Evolutionary conservation across 2,888 invertebrate genomes (phyloP), one percentile per base, ranked within the genome.

Genomic region (Escarpia spicata): DNA sequence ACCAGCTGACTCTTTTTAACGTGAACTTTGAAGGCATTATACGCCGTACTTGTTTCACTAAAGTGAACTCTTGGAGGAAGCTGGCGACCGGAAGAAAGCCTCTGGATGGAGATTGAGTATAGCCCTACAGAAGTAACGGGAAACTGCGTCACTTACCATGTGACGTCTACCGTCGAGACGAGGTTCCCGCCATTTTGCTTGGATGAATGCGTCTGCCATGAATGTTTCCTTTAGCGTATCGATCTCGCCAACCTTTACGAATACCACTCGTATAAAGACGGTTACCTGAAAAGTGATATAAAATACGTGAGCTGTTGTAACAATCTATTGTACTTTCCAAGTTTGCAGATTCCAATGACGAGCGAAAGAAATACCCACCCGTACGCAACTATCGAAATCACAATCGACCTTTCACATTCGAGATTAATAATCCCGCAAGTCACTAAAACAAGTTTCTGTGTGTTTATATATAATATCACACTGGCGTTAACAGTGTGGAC

Each of bases 181-280:
- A n/a, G 91, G 91, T 94, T 96, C 96, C 93, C 96, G 95, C 96
- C 96, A 96, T 94, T 95, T 96, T 43, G 96, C 96, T 94, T 96
- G 95, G 26, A 96, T 95, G 43, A 96, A 95, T 90, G 96, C 96
- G 93, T 96, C 96, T 91, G 96, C 96, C 75, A 95, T 95, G 93
- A 96, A 96, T 92, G 96, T 96, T 94, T 96, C 96, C 93, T 96
- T 96, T 43, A 96, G 94, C 3, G 96, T 96, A 94, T 96, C 96
- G 44, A 96, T 96, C 94, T 96, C 96, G 19, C 96, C 96, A 58
- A 96, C 95, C 94, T 96, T 96, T 93, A 96, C 95, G 93, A 96
- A 96, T 92, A 96, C 96, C 89, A 96, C 96, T 92, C 96, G 95
- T 91, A 96, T 95, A 93, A 96, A 96, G 8, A 96, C 96, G 92